Base-by-base conservation (phyloP, 2,888 invertebrate species). In the Chironomus tentans region DNA sequence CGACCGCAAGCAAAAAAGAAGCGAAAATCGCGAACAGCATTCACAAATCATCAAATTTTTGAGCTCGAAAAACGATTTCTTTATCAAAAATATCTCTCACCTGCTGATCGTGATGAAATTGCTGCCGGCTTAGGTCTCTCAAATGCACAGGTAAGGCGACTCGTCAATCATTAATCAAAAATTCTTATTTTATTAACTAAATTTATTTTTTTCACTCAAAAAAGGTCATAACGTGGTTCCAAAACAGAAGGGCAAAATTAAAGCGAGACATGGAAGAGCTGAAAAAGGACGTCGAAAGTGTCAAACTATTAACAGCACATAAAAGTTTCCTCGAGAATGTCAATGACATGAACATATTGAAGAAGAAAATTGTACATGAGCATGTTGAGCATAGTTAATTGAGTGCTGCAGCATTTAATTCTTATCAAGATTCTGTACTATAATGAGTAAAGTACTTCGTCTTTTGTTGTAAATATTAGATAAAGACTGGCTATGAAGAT, bases 1-100 rank as follows among this genome's bases (percentile, higher is more conserved):
- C 89, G 95, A 79, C 94, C 94, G 79, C 94, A 95, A 82, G 94
- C 95, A 81, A 94, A 95, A 85, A 98, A 98, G 89, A 98, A 98
- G 83, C 90, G 97, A 83, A 95, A 98, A 87, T 97, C 97, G 12
- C 88, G 98, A 81, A 98, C 98, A 28, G 98, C 98, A 38, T 98
- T 98, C 87, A 98, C 97, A 77, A 98, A 98, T 84, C 97, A 97
- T 85, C 98, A 98, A 86, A 98, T 98, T 80, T 98, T 97, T 85
- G 98, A 98, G 85, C 86, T 98, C 82, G 98, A 98, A 85, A 97
- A 97, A 83, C 89, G 98, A 80, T 98, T 98, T 86, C 89, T 97
- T 22, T 97, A 97, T 86, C 98, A 98, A 85, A 98, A 98, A 85
- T 98, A 98, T 86, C 88, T 98, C 80, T 97, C 97, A 76, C 98